A percentile compares a stretch with the other conserved stretches of the same genome.
Conservation (phyloP, 2,797 vertebrate genomes). For the Malurus splendens region DNA sequence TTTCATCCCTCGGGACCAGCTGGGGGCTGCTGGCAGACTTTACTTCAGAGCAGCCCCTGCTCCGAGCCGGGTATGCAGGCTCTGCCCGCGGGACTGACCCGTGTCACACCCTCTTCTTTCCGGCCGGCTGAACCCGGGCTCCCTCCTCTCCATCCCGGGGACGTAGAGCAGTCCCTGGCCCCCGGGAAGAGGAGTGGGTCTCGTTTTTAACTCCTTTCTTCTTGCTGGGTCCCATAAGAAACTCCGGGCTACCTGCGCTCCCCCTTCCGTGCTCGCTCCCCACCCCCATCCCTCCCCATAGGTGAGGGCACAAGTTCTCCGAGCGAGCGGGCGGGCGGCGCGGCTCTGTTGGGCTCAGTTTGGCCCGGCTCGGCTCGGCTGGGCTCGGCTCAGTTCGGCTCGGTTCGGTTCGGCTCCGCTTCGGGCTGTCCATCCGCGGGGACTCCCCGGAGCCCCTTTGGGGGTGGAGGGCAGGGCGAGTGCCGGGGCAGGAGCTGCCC, state of each 20-base stretch:
- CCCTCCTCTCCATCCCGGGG: background rate
- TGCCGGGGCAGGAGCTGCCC: background rate
- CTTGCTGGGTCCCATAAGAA: background rate
- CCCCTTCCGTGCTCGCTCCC: accelerated
- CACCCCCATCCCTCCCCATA: background rate
- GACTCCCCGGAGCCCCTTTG: background rate
- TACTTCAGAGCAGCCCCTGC: background rate
- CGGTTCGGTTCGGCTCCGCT: background rate
- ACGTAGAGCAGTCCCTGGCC: background rate
- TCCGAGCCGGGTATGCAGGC: background rate
- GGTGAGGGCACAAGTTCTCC: background rate
- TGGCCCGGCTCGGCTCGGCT: background rate
- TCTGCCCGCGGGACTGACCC: background rate
- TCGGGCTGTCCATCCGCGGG: accelerated
- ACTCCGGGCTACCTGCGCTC: background rate
- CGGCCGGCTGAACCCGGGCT: background rate
- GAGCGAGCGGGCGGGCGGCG: background rate
- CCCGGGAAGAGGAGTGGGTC: background rate
- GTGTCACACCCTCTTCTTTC: background rate
- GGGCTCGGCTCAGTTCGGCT: background rate
- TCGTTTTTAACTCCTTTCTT: background rate
- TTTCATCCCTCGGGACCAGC: background rate
- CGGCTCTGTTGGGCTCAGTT: background rate
- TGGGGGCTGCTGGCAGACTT: background rate
- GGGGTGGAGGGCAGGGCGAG: background rate